phyloP scores from a whole-genome alignment of 2,888 invertebrate genomes.

The Dasypogon diadema region DNA sequence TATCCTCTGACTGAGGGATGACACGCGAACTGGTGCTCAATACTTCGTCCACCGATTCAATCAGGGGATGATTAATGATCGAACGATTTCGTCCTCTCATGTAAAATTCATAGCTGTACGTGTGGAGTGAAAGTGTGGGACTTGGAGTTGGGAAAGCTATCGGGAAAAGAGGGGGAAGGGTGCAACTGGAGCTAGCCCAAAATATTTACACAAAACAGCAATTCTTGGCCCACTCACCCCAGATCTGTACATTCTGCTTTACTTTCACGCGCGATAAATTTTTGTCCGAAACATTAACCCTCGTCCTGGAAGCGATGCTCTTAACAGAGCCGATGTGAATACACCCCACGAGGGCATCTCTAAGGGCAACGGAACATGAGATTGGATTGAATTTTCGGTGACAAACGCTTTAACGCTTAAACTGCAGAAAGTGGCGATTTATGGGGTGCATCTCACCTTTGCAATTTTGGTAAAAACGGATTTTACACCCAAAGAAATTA shows the following conservation, averaged over 20 bases:
- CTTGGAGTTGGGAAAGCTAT: background rate
- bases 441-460: background rate
- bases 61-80: constrained; percentile 50
- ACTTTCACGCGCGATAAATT: constrained; percentile 58
- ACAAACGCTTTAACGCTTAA: background rate
- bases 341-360: background rate
- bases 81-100: constrained; percentile 30
- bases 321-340: background rate
- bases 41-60: constrained; percentile 30
- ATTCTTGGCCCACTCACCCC: constrained; percentile 34
- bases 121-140: background rate
- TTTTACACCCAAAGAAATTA: background rate
- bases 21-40: constrained; percentile 17
- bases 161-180: background rate
- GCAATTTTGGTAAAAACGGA: background rate
- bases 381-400: background rate
- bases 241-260: constrained; percentile 17
- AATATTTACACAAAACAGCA: constrained; percentile 56
- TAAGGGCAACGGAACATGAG: background rate
- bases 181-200: constrained; percentile 44
- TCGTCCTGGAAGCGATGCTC: background rate
- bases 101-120: constrained; percentile 39
- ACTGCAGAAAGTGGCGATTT: too few species aligned
- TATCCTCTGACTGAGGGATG: constrained; percentile 1
- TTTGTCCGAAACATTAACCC: constrained; percentile 56